A percentile compares a stretch with the other conserved stretches of the same genome.
phyloP scores from a whole-genome alignment of 1,140 invertebrate genomes.

The Diachasmimorpha longicaudata region DNA sequence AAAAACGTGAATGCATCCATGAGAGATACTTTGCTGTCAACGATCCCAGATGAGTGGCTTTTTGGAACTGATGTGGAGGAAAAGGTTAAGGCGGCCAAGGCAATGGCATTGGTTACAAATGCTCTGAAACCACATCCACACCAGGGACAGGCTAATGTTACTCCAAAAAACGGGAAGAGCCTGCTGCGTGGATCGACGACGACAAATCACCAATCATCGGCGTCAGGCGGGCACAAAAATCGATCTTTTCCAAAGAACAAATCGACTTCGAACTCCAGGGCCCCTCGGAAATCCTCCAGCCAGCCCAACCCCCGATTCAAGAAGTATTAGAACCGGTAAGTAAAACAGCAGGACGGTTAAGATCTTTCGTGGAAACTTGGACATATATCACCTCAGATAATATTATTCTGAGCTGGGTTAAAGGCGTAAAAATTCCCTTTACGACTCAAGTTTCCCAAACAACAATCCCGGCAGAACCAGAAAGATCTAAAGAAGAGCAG shows the following conservation, averaged over 20 bases:
- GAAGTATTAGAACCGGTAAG: background rate
- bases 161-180: conserved; percentile 24
- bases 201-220: background rate
- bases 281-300: background rate
- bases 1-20: conserved; percentile 27
- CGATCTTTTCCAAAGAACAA: background rate
- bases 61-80: conserved; percentile 18
- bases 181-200: conserved; percentile 11
- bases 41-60: conserved; percentile 18
- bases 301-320: background rate
- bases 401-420: conserved; percentile 18
- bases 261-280: background rate
- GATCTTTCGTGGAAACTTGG: background rate
- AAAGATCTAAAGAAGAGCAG: background rate
- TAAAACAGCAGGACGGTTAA: conserved; percentile 5
- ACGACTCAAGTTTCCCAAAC: background rate
- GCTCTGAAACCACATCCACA: conserved; percentile 15
- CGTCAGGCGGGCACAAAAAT: conserved; percentile 6
- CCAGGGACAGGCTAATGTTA: background rate
- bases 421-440: conserved; percentile 14
- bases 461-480: background rate
- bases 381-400: too few relatives aligned
- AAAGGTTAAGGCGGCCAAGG: conserved; percentile 23
- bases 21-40: conserved; percentile 19
- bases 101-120: conserved; percentile 16